A percentile compares a stretch with the other conserved stretches of the same genome.
Evolutionary conservation across 2,797 vertebrate species (phyloP).

Genomic region (Coccyzus lansbergi): DNA sequence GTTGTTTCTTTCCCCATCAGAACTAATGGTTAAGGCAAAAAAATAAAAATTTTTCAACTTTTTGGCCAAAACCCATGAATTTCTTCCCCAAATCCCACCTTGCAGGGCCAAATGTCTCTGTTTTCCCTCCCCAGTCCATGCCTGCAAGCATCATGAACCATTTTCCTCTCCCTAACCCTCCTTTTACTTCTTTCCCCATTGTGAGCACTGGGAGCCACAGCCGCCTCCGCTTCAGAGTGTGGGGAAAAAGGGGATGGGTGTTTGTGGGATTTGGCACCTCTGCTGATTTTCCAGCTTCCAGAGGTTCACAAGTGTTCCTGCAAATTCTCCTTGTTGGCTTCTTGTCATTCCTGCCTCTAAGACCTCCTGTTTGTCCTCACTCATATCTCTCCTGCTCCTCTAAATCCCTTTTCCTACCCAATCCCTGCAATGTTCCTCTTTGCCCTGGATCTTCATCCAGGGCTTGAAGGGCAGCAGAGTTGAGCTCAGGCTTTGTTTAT

Average conservation of each 20-base stretch:
- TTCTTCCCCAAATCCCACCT: not conserved
- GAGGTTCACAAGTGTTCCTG: not conserved
- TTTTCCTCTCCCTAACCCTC: not conserved
- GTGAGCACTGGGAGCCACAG: not conserved
- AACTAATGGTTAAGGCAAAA: not conserved
- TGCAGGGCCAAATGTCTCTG: not conserved
- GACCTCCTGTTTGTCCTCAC: not conserved
- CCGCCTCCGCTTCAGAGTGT: not conserved
- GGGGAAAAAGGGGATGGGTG: not conserved
- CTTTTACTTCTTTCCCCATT: not conserved
- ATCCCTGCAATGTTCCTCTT: not conserved
- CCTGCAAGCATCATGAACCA: not conserved
- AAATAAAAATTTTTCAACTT: rapidly evolving
- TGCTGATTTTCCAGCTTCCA: not conserved
- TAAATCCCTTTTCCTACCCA: not conserved
- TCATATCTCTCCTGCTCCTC: not conserved
- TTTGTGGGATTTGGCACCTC: not conserved
- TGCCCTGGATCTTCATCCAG: not conserved
- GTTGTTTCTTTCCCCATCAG: not conserved
- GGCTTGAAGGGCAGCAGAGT: not conserved
- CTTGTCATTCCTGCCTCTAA: not conserved
- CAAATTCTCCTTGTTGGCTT: not conserved
- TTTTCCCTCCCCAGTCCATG: not conserved
- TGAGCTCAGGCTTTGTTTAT: rapidly evolving
- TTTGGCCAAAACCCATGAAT: not conserved